A percentile compares a stretch with the other conserved stretches of the same genome.
These are phyloP conservation scores for Nibea coibor DNA, from an alignment of 2,113 vertebrate species.

Conservation along the genomic window DNA sequence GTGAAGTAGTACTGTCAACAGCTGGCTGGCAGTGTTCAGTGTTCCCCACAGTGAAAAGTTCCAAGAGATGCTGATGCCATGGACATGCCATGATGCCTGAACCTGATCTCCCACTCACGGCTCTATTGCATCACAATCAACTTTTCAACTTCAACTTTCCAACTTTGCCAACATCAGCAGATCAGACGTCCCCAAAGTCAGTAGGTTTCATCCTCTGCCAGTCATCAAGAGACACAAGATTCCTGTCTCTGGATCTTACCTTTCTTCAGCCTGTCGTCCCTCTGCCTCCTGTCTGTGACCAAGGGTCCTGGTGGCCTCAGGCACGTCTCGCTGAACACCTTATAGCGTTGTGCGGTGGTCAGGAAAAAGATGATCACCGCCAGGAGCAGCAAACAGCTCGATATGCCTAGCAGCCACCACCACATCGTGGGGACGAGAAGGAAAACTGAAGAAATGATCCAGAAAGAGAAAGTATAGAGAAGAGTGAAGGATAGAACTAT, in stretches of 20 bases:
- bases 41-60: no score
- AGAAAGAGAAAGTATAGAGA: background rate
- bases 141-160: no score
- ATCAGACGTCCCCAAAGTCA: no score
- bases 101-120: no score
- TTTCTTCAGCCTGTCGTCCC: constrained; percentile 83
- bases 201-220: no score
- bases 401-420: constrained; percentile 61
- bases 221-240: background rate
- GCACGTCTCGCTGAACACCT: constrained; percentile 74
- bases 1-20: no score
- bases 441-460: background rate
- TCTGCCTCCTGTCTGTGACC: constrained; percentile 70
- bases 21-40: no score
- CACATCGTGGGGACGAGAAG: constrained; percentile 44
- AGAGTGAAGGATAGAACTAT: background rate
- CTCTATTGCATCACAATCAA: no score
- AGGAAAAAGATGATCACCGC: constrained; percentile 35
- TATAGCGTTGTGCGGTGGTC: constrained; percentile 42
- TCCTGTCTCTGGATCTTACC: constrained; percentile 65
- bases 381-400: constrained; percentile 44
- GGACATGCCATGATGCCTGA: no score
- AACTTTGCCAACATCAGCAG: no score
- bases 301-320: constrained; percentile 69
- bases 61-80: no score